phyloP scores from a whole-genome alignment of 1,140 invertebrate species.

The Plodia interpunctella region DNA sequence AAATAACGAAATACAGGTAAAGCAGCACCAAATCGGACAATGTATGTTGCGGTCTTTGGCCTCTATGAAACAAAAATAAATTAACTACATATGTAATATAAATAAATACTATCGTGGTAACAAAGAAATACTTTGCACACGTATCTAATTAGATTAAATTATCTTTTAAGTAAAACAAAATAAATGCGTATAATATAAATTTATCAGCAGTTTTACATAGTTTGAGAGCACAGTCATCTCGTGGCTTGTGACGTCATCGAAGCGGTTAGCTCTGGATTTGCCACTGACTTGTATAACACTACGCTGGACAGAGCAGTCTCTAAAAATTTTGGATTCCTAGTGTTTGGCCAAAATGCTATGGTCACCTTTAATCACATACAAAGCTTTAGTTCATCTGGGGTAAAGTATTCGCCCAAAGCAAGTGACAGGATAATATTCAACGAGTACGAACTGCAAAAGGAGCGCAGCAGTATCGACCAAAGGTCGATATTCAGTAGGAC shows the following conservation, averaged over 20 bases:
- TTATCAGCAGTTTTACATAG: neutral
- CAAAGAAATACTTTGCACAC: neutral
- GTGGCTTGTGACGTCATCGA: slow-evolving; percentile 7
- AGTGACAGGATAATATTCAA: too few species aligned
- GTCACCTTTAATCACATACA: too few species aligned
- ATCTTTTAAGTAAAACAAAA: neutral
- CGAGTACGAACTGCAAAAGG: too few species aligned
- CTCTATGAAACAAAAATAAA: neutral
- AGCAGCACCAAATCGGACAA: neutral
- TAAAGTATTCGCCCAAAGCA: too few species aligned
- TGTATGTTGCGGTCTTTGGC: neutral
- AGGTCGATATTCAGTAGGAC: too few species aligned
- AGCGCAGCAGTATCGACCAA: too few species aligned
- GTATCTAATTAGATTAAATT: slow-evolving; percentile 1
- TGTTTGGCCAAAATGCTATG: too few species aligned
- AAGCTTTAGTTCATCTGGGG: too few species aligned
- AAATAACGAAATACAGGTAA: too few species aligned
- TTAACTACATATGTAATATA: too few species aligned
- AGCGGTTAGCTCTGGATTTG: slow-evolving; percentile 8
- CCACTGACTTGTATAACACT: neutral
- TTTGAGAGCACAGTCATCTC: neutral
- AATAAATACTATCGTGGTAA: neutral
- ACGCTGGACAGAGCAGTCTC: neutral
- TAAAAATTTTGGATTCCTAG: too few species aligned
- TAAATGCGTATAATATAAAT: neutral